Evolutionary conservation across 2,888 invertebrate genomes (phyloP).

Genomic region (Antheraea yamamai): DNA sequence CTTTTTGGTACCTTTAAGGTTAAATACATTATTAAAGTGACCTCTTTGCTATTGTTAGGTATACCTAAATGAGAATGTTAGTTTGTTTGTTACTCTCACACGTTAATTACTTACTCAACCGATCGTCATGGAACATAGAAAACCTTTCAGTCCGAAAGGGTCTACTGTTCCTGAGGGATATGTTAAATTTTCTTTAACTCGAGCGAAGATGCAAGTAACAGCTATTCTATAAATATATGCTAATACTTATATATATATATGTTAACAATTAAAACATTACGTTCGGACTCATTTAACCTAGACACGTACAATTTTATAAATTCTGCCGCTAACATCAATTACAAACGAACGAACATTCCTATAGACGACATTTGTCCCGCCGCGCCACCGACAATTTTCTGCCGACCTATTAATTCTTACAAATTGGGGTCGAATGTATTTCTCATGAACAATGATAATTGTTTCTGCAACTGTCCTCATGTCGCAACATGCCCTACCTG

Average conservation of each 20-base stretch:
- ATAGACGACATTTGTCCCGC: conserved; percentile 20
- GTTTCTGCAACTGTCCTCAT: conserved; percentile 27
- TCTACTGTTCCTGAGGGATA: too few species aligned
- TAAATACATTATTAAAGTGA: too few species aligned
- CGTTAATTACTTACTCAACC: too few species aligned
- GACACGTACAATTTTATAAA: conserved; percentile 19
- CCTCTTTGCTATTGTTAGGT: too few species aligned
- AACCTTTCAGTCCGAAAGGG: too few species aligned
- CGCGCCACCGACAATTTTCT: conserved; percentile 8
- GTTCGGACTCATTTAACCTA: neutral
- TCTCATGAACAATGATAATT: conserved; percentile 35
- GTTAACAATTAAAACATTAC: neutral
- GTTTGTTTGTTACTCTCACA: too few species aligned
- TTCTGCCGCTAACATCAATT: conserved; percentile 33
- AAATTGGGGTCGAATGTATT: conserved; percentile 26
- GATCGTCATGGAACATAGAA: too few species aligned
- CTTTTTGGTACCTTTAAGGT: too few species aligned
- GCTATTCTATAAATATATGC: too few species aligned
- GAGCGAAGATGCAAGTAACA: too few species aligned
- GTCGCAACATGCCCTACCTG: conserved; percentile 25
- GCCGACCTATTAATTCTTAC: conserved; percentile 23
- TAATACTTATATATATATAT: neutral
- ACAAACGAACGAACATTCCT: conserved; percentile 16
- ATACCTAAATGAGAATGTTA: too few species aligned
- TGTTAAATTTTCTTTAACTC: too few species aligned